Evolutionary conservation across 2,797 vertebrate genomes (phyloP), one percentile per base, ranked within the genome.

Genomic region (Apodemus agrarius): DNA sequence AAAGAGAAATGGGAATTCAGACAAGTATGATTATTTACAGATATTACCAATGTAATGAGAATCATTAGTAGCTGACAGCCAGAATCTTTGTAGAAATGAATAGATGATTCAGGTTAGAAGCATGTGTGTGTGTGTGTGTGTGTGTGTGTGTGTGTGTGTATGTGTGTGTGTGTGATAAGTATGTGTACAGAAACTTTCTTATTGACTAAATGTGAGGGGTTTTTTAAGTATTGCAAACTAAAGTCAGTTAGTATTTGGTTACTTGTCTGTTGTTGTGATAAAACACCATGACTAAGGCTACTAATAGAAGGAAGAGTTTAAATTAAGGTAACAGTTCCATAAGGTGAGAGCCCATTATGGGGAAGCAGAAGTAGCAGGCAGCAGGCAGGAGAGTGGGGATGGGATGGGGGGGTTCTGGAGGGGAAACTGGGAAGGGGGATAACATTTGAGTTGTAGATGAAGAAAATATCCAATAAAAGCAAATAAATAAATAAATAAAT

Each of bases 71-170:
- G 2, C 0, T 79, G 69, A 40, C 43, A 93, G 3, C 26, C 31
- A 91, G 54, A 83, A 78, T 83, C 5, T 59, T 86, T 86, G 52
- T 91, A 84, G 26, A 89, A 89, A 85, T 88, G 93, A 84, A 49
- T 4, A 91, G 6, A 34, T 24, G 12, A 78, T 57, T 91, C 46
- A 46, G 83, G 72, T 76, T 61, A 57, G 8, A 22, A 21, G 34
- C 88, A 19, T 89, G 37, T 82, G 59, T 49, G 29, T 79, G 63
- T 29, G 9, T 89, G n/a, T 76, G 74, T 76, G 74, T 46, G 74
- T 29, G 40, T 46, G 40, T 43, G 40, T 76, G 74, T 75, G 72
- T 74, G 37, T 74, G 37, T 74, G 72, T 75, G 37, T 75, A 21
- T 69, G 49, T 59, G 72, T 74, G 65, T 69, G 65, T 69, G 37